phyloP scores from a whole-genome alignment of 2,888 invertebrate species.

The Nomada goodeniana region DNA sequence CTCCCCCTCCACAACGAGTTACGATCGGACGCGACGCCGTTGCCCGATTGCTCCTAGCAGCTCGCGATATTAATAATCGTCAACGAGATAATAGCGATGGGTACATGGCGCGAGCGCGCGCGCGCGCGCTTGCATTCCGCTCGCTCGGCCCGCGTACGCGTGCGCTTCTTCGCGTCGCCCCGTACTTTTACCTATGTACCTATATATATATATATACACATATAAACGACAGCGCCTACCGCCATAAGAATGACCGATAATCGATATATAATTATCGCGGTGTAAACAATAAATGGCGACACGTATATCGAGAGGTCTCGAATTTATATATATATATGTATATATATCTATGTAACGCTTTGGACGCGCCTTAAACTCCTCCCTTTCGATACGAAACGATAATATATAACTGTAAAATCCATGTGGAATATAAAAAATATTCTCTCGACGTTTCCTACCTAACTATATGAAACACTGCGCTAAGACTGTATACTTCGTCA shows the following conservation, averaged over 20 bases:
- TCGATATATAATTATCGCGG: constrained; percentile 69
- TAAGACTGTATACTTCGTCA: constrained; percentile 74
- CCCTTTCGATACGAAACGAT: constrained; percentile 73
- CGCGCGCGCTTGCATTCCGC: background rate
- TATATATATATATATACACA: constrained; percentile 48
- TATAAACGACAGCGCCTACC: constrained; percentile 66
- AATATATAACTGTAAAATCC: constrained; percentile 76
- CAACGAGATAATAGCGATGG: constrained; percentile 66
- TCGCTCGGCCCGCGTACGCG: background rate
- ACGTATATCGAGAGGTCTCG: constrained; percentile 69
- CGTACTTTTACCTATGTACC: constrained; percentile 38
- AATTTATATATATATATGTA: constrained; percentile 28
- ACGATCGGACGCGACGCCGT: constrained; percentile 41
- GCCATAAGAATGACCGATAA: constrained; percentile 67
- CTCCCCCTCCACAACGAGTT: constrained; percentile 22
- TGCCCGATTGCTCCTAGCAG: constrained; percentile 26
- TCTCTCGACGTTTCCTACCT: constrained; percentile 78
- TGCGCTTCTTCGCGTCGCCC: constrained; percentile 21
- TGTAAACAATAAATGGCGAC: constrained; percentile 71
- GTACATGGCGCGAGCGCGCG: constrained; percentile 27
- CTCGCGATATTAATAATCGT: constrained; percentile 63
- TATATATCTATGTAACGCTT: constrained; percentile 65
- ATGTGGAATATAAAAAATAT: constrained; percentile 82
- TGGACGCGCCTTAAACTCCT: constrained; percentile 68
- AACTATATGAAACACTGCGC: constrained; percentile 78